These are phyloP conservation scores for Helleia helle DNA, from an alignment of 2,888 invertebrate genomes.

Conservation along the genomic window DNA sequence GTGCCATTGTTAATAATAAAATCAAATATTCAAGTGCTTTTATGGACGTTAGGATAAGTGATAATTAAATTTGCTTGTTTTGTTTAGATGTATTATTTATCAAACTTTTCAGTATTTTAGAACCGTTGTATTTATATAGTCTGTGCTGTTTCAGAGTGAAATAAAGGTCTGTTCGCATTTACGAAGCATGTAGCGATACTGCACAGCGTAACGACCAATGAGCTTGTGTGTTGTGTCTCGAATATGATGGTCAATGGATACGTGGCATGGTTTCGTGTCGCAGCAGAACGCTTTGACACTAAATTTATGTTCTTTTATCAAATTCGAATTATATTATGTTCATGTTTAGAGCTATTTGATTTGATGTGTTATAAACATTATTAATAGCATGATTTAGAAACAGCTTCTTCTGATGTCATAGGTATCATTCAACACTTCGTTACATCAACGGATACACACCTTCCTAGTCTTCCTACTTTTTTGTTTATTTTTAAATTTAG, in stretches of 20 bases:
- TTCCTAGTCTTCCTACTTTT: constrained; percentile 25
- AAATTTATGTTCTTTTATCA: not conserved
- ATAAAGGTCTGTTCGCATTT: not conserved
- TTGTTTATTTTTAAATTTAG: constrained; percentile 30
- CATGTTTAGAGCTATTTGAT: not conserved
- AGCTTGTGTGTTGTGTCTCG: constrained; percentile 3
- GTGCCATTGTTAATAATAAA: constrained; percentile 59
- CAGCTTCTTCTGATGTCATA: constrained; percentile 4
- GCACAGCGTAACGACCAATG: not conserved
- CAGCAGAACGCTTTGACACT: not conserved
- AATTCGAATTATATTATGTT: not conserved
- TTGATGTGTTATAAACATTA: not conserved
- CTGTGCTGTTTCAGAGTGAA: constrained; percentile 8
- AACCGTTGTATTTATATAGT: constrained; percentile 11
- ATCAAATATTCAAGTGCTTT: constrained; percentile 59
- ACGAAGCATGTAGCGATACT: not conserved
- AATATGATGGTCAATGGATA: not conserved
- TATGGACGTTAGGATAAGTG: constrained; percentile 49
- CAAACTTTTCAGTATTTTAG: constrained; percentile 13
- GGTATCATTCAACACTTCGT: constrained; percentile 4
- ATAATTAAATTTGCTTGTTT: constrained; percentile 73
- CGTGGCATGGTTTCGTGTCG: not conserved
- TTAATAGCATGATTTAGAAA: constrained; percentile 10
- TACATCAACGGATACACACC: constrained; percentile 14
- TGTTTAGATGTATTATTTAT: constrained; percentile 37